Evolutionary conservation across 2,797 vertebrate species (phyloP), one percentile per base, ranked within the genome.

Genomic region (Chrosomus eos): DNA sequence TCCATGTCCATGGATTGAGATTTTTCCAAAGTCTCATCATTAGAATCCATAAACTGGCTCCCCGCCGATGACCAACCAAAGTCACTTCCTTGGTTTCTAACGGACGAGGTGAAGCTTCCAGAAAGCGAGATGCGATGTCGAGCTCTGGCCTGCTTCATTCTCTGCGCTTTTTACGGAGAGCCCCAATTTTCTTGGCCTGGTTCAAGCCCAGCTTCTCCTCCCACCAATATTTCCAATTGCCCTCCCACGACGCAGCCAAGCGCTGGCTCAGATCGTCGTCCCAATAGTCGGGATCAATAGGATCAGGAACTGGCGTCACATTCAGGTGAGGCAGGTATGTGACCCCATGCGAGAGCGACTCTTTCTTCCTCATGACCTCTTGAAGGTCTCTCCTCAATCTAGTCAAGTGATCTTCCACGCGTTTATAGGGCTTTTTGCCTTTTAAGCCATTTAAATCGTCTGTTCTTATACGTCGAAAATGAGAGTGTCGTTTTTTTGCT

Each of bases 201-300:
- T 90, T 91, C 21, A 91, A 13, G 0, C 93, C 95, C 1, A 92
- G 90, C 26, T 88, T 88, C 3, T 95, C 94, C 0, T 92, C 90
- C 97, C 97, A 98, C 97, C 97, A 98, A 1, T 64, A 73, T 0
- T 28, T 87, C 91, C 93, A 96, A 6, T 88, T 85, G 0, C 92
- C 94, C 0, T 84, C 85, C 97, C 97, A 98, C 3, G 96, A 90
- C 0, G 87, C 84, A 0, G 90, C 94, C 75, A 99, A 89, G 0
- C 97, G 95, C 7, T 92, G 23, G 9, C 94, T 97, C 2, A 97
- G 90, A 0, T 91, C 55, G 0, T 97, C 96, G 0, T 0, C 60
- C 66, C 88, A 95, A 0, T 2, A 53, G 0, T 4, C 36, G 0
- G 88, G 72, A 31, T 94, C 87, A 0, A 93, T 89, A 0, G 1